A percentile compares a stretch with the other conserved stretches of the same genome.
Conservation (phyloP, 2,888 invertebrate species). For the Pollenia amentaria region DNA sequence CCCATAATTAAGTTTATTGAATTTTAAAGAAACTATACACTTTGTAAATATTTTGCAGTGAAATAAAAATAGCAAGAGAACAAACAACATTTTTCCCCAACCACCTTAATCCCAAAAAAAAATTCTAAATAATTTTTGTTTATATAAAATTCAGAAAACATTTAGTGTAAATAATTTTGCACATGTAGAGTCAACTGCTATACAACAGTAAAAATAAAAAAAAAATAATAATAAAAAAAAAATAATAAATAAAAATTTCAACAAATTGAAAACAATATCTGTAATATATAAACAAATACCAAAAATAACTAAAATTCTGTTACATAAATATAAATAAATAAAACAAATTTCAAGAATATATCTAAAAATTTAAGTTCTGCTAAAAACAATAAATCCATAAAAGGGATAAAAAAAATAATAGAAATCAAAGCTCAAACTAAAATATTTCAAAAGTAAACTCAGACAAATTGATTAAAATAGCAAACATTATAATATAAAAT, state of each 20-base stretch:
- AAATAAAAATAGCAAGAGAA: not conserved
- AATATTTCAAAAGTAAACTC: conserved; percentile 26
- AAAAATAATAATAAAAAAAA: too few relatives aligned
- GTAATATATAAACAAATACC: not conserved
- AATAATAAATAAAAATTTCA: conserved; percentile 1
- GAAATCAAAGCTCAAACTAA: conserved; percentile 64
- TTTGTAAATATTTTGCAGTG: conserved; percentile 45
- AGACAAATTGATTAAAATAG: conserved; percentile 10
- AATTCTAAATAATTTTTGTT: not conserved
- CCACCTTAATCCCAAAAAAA: not conserved
- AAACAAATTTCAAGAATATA: conserved; percentile 31
- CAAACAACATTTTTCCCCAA: not conserved
- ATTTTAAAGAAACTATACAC: not conserved
- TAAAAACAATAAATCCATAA: conserved; percentile 48
- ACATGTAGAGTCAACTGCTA: conserved; percentile 68
- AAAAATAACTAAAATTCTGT: conserved; percentile 40
- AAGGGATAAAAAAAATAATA: conserved; percentile 40
- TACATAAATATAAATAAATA: conserved; percentile 29
- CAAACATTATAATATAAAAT: conserved; percentile 2
- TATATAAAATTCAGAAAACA: conserved; percentile 11
- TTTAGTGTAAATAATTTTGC: conserved; percentile 68
- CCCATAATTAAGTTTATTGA: conserved; percentile 20
- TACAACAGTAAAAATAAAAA: conserved; percentile 15
- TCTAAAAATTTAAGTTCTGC: conserved; percentile 17
- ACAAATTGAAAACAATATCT: not conserved